phyloP scores from a whole-genome alignment of 2,113 vertebrate genomes.

The Pyxicephalus adspersus region DNA sequence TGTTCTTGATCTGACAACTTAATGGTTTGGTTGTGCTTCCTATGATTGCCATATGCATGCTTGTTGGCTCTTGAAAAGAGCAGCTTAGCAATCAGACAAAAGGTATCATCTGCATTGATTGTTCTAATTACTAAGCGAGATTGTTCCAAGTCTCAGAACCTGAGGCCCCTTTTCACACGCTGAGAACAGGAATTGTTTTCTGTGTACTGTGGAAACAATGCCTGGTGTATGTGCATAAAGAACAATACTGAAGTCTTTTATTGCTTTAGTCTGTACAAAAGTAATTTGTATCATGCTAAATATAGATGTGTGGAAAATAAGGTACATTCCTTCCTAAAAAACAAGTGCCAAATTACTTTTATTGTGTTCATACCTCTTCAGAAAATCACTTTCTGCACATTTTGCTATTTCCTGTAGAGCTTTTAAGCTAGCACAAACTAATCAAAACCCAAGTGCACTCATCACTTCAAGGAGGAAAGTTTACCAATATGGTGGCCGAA shows the following conservation, averaged over 20 bases:
- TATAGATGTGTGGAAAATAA: background rate
- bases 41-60: background rate
- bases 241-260: background rate
- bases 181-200: background rate
- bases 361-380: no score
- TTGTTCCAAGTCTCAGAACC: conserved; percentile 1
- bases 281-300: conserved; percentile 7
- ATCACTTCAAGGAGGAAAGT: no score
- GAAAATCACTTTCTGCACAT: no score
- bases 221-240: conserved; percentile 5
- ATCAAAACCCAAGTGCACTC: no score
- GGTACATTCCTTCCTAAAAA: no score
- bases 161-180: background rate
- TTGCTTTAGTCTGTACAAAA: background rate
- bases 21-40: background rate
- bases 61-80: background rate
- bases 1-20: background rate
- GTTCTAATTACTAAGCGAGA: conserved; percentile 30
- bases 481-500: no score
- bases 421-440: no score
- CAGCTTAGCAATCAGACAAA: no score
- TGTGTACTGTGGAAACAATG: background rate
- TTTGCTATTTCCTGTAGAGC: no score
- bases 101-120: background rate
- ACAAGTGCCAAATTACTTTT: no score